Evolutionary conservation across 2,797 vertebrate species (phyloP).

Genomic region (Ptychadena robeensis): DNA sequence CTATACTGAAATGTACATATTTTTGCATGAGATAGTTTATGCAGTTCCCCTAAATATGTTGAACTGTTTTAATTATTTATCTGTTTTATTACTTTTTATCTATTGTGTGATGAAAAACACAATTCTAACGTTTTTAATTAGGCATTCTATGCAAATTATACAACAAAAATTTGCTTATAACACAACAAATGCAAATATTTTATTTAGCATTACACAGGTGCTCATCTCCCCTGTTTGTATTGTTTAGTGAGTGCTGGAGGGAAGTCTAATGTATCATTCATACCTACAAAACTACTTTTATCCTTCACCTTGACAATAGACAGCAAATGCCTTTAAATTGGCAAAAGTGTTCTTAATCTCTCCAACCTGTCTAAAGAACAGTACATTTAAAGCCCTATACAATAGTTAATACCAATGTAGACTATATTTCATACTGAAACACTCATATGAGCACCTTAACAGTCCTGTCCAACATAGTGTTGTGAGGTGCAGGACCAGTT

Average conservation of each 20-base stretch:
- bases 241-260: slow-evolving; percentile 5
- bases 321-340: not conserved
- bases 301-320: slow-evolving; percentile 36
- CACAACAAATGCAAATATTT: slow-evolving; percentile 39
- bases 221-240: slow-evolving; percentile 1
- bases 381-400: too few species aligned
- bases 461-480: too few species aligned
- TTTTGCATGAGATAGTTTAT: slow-evolving; percentile 33
- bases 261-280: slow-evolving; percentile 39
- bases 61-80: slow-evolving; percentile 50
- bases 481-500: too few species aligned
- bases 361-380: too few species aligned
- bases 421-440: too few species aligned
- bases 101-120: too few species aligned
- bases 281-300: slow-evolving; percentile 19
- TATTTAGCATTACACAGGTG: slow-evolving; percentile 28
- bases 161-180: slow-evolving; percentile 31
- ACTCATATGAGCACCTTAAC: too few species aligned
- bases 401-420: too few species aligned
- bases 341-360: too few species aligned
- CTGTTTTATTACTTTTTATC: too few species aligned
- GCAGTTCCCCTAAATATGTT: slow-evolving; percentile 46
- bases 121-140: too few species aligned
- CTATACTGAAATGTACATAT: slow-evolving; percentile 28
- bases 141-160: slow-evolving; percentile 33